Conservation (phyloP, 2,797 vertebrate genomes). For the Tolypeutes matacus region DNA sequence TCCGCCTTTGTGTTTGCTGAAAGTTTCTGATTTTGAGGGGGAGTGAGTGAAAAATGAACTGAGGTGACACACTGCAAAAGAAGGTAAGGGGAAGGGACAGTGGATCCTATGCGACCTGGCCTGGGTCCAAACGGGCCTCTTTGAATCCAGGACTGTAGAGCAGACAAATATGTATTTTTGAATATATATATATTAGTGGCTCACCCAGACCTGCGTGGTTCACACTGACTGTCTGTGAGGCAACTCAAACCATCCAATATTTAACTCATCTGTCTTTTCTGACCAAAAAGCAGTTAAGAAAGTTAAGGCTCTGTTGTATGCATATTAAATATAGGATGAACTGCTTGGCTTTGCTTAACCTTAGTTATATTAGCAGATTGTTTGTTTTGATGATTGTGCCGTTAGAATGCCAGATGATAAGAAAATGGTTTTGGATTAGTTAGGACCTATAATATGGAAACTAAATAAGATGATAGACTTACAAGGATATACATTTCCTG, state of each 20-base stretch:
- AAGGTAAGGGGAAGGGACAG: slow-evolving; percentile 34
- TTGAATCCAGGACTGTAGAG: neutral
- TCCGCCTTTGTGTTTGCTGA: slow-evolving; percentile 46
- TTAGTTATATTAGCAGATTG: slow-evolving; percentile 85
- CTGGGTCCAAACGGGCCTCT: neutral
- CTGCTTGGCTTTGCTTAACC: slow-evolving; percentile 86
- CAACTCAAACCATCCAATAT: neutral
- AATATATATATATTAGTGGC: neutral
- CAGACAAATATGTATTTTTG: neutral
- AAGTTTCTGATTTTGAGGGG: slow-evolving; percentile 65
- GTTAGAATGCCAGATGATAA: slow-evolving; percentile 87
- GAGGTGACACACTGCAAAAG: slow-evolving; percentile 63
- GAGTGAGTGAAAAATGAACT: slow-evolving; percentile 43
- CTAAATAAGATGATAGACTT: slow-evolving; percentile 90
- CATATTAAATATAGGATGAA: slow-evolving; percentile 78
- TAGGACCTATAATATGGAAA: slow-evolving; percentile 88
- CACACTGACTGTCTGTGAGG: neutral
- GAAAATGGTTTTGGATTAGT: slow-evolving; percentile 87
- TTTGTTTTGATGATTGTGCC: slow-evolving; percentile 83
- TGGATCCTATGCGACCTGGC: slow-evolving; percentile 62
- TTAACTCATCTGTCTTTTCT: slow-evolving; percentile 26
- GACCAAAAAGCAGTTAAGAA: slow-evolving; percentile 74
- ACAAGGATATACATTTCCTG: slow-evolving; percentile 93
- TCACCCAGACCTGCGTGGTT: neutral
- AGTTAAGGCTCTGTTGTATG: neutral